Conservation (phyloP, 1,140 invertebrate species). For the Ceratitis capitata region DNA sequence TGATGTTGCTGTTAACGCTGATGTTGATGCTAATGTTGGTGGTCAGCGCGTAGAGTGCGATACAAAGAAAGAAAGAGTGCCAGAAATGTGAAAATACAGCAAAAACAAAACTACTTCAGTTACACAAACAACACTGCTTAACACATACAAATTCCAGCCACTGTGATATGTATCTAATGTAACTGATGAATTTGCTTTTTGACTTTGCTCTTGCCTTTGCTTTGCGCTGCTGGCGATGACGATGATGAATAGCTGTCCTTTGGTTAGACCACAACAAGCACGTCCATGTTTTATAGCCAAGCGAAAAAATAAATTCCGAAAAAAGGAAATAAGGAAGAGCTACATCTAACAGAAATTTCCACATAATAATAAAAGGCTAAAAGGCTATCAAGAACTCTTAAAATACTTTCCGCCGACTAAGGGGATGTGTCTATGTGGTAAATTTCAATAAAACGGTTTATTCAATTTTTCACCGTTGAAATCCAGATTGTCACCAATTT, state of each 20-base stretch:
- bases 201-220: neutral
- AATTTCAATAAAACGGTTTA: too few species aligned
- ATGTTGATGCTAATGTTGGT: neutral
- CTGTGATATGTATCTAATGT: too few species aligned
- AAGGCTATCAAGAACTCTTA: too few species aligned
- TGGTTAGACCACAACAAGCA: neutral
- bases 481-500: too few species aligned
- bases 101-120: neutral
- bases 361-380: too few species aligned
- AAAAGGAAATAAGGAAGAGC: neutral
- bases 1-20: neutral
- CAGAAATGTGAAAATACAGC: neutral
- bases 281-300: neutral
- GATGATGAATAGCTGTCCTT: constrained; percentile 12
- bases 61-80: neutral
- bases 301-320: neutral
- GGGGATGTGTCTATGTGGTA: too few species aligned
- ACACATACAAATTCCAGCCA: too few species aligned
- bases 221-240: neutral
- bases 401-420: too few species aligned
- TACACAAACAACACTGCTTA: neutral
- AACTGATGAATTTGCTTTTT: neutral
- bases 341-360: neutral
- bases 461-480: too few species aligned
- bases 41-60: neutral